phyloP scores from a whole-genome alignment of 1,140 invertebrate genomes.

The Bilobella aurantiaca region DNA sequence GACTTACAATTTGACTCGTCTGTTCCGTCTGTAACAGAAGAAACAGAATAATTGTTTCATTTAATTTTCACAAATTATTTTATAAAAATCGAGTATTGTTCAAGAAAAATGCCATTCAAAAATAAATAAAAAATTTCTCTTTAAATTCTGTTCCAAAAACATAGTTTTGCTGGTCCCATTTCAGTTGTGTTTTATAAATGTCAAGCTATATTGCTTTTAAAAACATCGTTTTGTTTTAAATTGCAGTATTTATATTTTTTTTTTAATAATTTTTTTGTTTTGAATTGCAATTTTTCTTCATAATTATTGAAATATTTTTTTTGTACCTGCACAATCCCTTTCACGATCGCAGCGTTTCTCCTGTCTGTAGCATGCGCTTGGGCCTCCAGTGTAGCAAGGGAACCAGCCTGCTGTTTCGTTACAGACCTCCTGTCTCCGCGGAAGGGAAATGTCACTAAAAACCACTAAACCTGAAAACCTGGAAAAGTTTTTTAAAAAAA shows the following conservation, averaged over 20 bases:
- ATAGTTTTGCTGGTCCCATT: too few relatives aligned
- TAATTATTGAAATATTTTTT: too few relatives aligned
- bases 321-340: not conserved
- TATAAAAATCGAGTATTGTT: not conserved
- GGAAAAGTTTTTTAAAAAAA: conserved; percentile 17
- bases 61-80: too few relatives aligned
- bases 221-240: too few relatives aligned
- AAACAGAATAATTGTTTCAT: not conserved
- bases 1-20: conserved; percentile 72
- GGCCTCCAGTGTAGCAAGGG: conserved; percentile 64
- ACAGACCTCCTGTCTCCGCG: conserved; percentile 57
- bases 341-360: conserved; percentile 62
- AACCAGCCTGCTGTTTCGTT: conserved; percentile 57
- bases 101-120: too few relatives aligned
- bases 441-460: conserved; percentile 70
- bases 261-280: too few relatives aligned
- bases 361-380: conserved; percentile 64
- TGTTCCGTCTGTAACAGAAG: conserved; percentile 50
- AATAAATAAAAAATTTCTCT: too few relatives aligned
- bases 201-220: too few relatives aligned
- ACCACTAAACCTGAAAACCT: conserved; percentile 65
- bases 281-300: too few relatives aligned
- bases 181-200: too few relatives aligned
- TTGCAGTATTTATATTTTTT: too few relatives aligned
- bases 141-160: too few relatives aligned